phyloP scores from a whole-genome alignment of 2,797 vertebrate species.

The Rhincodon typus region DNA sequence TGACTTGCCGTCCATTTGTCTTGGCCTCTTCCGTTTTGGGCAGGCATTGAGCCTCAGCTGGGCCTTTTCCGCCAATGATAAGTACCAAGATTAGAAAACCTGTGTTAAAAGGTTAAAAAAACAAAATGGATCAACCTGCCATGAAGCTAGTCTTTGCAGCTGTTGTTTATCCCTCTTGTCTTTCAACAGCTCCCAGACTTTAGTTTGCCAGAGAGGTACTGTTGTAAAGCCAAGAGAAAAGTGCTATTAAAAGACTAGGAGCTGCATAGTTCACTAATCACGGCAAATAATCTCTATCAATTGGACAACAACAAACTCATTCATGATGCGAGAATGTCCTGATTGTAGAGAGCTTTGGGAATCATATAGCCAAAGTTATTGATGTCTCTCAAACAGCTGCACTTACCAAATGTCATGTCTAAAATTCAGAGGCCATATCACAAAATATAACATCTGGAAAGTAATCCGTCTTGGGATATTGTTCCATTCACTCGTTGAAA shows the following conservation, averaged over 20 bases:
- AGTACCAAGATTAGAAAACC: background rate
- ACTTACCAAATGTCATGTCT: too few relatives aligned
- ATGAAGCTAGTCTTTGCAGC: background rate
- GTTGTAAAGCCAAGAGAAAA: background rate
- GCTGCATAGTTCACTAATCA: background rate
- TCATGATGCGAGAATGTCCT: too few relatives aligned
- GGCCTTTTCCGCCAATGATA: background rate
- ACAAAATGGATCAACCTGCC: background rate
- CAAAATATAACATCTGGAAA: too few relatives aligned
- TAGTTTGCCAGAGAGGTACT: background rate
- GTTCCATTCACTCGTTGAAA: too few relatives aligned
- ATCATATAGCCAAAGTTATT: too few relatives aligned
- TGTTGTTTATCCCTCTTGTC: background rate
- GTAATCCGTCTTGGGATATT: too few relatives aligned
- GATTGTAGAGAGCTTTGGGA: too few relatives aligned
- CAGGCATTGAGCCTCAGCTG: background rate
- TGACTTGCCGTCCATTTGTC: background rate
- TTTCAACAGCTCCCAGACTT: background rate
- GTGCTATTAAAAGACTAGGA: background rate
- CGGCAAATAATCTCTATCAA: too few relatives aligned
- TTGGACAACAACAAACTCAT: too few relatives aligned
- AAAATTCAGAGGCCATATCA: too few relatives aligned
- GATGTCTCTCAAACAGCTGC: too few relatives aligned
- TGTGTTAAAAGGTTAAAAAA: background rate
- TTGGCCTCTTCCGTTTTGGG: background rate